A percentile compares a stretch with the other conserved stretches of the same genome.
phyloP scores from a whole-genome alignment of 1,140 invertebrate genomes.

The Coptotermes formosanus region DNA sequence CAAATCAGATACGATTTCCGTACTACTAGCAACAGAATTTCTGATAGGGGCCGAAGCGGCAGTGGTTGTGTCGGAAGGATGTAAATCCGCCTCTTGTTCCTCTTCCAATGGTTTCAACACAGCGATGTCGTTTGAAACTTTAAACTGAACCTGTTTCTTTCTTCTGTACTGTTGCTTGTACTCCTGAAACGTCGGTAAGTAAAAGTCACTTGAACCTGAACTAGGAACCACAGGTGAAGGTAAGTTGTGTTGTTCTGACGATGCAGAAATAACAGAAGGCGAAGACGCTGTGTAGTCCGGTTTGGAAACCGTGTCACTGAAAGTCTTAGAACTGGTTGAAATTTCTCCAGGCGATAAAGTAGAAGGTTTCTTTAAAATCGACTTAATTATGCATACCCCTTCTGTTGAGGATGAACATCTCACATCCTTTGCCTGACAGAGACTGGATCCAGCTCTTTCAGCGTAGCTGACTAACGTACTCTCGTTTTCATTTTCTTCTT shows the following conservation, averaged over 20 bases:
- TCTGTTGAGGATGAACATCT: conserved; percentile 27
- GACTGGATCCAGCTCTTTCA: not conserved
- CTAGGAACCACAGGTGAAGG: not conserved
- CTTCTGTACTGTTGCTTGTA: conserved; percentile 38
- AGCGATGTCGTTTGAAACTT: conserved; percentile 20
- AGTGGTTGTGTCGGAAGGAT: not conserved
- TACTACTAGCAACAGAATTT: not conserved
- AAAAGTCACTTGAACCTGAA: conserved; percentile 33
- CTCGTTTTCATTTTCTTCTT: not conserved
- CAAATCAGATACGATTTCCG: not conserved
- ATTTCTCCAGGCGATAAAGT: not conserved
- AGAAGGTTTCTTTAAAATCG: conserved; percentile 65
- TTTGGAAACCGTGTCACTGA: conserved; percentile 41
- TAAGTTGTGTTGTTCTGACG: not conserved
- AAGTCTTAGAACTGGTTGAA: conserved; percentile 36
- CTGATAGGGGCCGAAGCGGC: not conserved
- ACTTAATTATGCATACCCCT: conserved; percentile 50
- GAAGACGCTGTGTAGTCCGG: conserved; percentile 38
- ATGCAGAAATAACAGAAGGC: not conserved
- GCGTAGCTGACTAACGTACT: not conserved
- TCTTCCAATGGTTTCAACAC: not conserved
- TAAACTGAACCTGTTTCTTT: conserved; percentile 46
- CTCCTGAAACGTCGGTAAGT: conserved; percentile 38
- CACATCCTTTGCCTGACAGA: not conserved
- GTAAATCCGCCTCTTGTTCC: not conserved